Base-by-base conservation (phyloP, 2,888 invertebrate genomes). In the Gastrophysa polygoni region DNA sequence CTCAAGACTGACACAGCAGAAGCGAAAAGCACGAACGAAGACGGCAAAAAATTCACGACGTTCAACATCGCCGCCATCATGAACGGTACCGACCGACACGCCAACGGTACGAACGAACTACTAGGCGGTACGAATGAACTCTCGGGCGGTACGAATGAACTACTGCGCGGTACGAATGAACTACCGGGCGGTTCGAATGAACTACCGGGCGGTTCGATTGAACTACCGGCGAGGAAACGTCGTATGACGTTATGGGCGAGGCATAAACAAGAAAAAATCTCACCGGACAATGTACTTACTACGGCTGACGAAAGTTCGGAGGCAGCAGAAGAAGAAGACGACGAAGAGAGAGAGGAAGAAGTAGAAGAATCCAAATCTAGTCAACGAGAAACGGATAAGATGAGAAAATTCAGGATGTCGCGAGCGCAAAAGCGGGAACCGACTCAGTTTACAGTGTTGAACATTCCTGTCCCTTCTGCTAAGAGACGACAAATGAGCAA, bases 401-500 rank as follows among this genome's bases (percentile, higher is more conserved):
- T 34, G 29, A 14, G 46, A 11, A 52, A 32, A 34, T 17, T 21
- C n/a, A 54, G 16, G 28, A 24, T 32, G 29, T 21, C 38, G 17
- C 44, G 47, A 46, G 54, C 61, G 16, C 63, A 57, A 49, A 56
- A 17, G 20, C 58, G 57, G 48, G 61, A 63, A 52, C 46, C 54
- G 28, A 34, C 50, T 49, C 51, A 67, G 34, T 77, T 77, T 59
- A 78, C 80, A 14, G 79, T 81, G 57, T 70, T 81, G 49, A 82
- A 81, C 65, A 75, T 82, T 61, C 82, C 82, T 14, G 51, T 59
- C 5, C 64, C 69, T 7, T 70, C 75, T 6, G 38, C 66, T 43
- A 78, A 77, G 56, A 75, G 75, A 47, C 77, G 70, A 57, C 79
- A 77, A 68, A 57, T 81, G 56, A 83, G 83, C 69, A 82, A 81